Evolutionary conservation across 2,888 invertebrate genomes (phyloP), one percentile per base, ranked within the genome.

Genomic region (Drosophila mettleri): DNA sequence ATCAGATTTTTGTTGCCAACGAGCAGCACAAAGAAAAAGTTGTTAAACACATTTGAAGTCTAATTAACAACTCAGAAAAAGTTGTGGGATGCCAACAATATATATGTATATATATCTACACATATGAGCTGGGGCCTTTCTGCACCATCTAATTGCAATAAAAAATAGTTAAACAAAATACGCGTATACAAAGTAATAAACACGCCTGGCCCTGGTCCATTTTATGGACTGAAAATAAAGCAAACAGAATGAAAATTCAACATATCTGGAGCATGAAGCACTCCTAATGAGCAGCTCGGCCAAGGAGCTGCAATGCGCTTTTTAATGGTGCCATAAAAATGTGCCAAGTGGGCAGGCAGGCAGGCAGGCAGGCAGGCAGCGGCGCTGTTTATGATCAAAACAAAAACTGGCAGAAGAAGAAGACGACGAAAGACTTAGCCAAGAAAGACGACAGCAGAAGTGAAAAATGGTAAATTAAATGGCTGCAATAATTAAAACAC

Each of bases 401-500:
- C 12, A 46, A 22, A n/a, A 43, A 43, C 3, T n/a, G n/a, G n/a
- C 41, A 29, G 16, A 24, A 54, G 18, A 20, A 9, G 39, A 29
- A 16, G 27, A n/a, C n/a, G n/a, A n/a, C 2, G 14, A 58, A 57
- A 59, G 31, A 59, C 41, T n/a, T n/a, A n/a, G n/a, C n/a, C n/a
- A n/a, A 3, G 22, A 24, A 10, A 36, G 52, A 51, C 46, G 54
- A 63, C 33, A 43, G 43, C n/a, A n/a, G 33, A 54, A 38, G 39
- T 49, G 46, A 49, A 34, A 57, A 38, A 49, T 49, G 49, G 63
- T 69, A 74, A 85, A 87, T 74, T 78, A 87, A 86, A 82, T 78
- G 73, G 74, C 74, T 60, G 75, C 85, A 75, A 89, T 89, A 86
- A 87, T 81, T 84, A 85, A 86, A 87, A 88, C 89, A 86, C 85